Evolutionary conservation across 2,113 vertebrate genomes (phyloP).

Genomic region (Grus americana): DNA sequence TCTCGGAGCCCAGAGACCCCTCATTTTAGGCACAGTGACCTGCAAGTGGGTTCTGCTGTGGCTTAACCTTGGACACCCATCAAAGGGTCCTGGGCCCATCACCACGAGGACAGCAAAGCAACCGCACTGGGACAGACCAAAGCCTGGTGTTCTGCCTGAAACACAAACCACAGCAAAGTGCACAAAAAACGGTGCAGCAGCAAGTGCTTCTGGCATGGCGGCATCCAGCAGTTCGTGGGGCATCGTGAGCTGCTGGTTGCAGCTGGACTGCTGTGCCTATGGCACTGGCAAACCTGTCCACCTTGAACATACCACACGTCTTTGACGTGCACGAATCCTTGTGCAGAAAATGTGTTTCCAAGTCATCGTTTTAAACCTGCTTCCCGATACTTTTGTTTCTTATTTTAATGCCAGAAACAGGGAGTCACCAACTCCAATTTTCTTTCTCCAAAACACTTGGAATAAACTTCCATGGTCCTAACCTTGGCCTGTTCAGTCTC

Average conservation of each 20-base stretch:
- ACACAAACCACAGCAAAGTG: too few species aligned
- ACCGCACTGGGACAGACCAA: background rate
- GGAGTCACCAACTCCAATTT: background rate
- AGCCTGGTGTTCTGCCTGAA: background rate
- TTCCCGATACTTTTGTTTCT: background rate
- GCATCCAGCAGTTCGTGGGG: background rate
- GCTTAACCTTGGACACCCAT: background rate
- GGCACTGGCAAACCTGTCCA: background rate
- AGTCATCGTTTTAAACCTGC: background rate
- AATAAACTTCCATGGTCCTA: background rate
- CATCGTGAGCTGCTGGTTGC: background rate
- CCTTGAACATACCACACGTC: background rate
- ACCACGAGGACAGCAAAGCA: background rate
- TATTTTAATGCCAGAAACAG: too few species aligned
- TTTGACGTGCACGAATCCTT: background rate
- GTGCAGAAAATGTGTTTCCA: background rate
- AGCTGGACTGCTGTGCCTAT: background rate
- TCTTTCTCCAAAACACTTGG: background rate
- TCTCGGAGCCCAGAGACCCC: background rate
- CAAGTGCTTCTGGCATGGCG: rapidly evolving
- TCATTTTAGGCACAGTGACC: background rate
- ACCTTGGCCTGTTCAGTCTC: background rate
- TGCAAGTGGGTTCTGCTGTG: background rate
- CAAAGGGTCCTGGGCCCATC: background rate
- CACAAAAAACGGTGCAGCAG: background rate